Percentiles rank a stretch among this genome's conserved stretches.
These are phyloP conservation scores for Plutomurus gul DNA, from an alignment of 1,140 invertebrate species.

Conservation along the genomic window DNA sequence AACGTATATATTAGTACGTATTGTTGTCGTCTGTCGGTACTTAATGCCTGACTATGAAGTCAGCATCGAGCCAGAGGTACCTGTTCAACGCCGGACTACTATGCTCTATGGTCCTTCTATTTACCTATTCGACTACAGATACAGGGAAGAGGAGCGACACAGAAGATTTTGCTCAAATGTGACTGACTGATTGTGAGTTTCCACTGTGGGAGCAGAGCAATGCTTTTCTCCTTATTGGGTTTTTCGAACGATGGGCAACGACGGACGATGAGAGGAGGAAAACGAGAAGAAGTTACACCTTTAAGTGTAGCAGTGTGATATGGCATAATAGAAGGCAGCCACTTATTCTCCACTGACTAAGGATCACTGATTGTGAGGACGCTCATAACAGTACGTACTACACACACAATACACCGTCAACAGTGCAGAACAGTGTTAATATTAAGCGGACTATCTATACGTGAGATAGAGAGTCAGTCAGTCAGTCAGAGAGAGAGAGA, in stretches of 20 bases:
- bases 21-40: too few species aligned
- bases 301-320: neutral
- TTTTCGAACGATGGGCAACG: neutral
- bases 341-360: neutral
- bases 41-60: too few species aligned
- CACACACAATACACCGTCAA: neutral
- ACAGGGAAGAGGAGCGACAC: neutral
- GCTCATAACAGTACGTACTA: neutral
- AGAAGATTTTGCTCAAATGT: neutral
- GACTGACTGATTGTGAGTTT: too few species aligned
- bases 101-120: too few species aligned
- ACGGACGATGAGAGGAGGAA: neutral
- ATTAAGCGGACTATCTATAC: too few species aligned
- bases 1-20: too few species aligned
- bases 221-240: slow-evolving; percentile 21
- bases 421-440: neutral
- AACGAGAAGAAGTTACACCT: slow-evolving; percentile 16
- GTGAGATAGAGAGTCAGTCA: too few species aligned
- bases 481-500: too few species aligned
- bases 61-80: too few species aligned
- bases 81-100: too few species aligned
- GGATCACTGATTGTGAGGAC: neutral
- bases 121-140: too few species aligned
- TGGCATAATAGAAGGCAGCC: neutral
- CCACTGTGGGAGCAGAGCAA: neutral